These are phyloP conservation scores for Trogon surrucura DNA, from an alignment of 2,113 vertebrate species.

Conservation along the genomic window DNA sequence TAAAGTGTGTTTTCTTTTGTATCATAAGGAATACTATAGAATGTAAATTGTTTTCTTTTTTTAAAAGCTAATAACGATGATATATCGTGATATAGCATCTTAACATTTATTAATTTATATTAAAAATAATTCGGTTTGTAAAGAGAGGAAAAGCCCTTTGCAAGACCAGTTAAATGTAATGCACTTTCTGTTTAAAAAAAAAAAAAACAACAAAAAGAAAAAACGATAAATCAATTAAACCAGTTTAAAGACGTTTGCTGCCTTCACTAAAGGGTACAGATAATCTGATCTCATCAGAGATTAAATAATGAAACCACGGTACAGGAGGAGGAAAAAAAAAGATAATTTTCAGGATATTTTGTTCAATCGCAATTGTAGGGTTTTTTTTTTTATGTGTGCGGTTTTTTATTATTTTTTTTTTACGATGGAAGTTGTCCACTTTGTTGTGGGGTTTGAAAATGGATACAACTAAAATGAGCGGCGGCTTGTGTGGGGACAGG, in stretches of 20 bases:
- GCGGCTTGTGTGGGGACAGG: background rate
- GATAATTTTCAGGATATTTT: background rate
- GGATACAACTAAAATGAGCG: background rate
- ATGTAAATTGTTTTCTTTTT: constrained; percentile 79
- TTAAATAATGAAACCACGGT: constrained; percentile 64
- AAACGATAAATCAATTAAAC: constrained; percentile 79
- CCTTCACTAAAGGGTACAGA: constrained; percentile 70
- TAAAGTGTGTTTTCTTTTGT: constrained; percentile 81
- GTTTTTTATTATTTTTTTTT: background rate
- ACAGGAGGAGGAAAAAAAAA: background rate
- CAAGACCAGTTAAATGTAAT: constrained; percentile 87
- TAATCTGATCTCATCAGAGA: constrained; percentile 59
- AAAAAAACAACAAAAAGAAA: background rate
- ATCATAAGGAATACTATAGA: constrained; percentile 81
- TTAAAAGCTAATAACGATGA: constrained; percentile 76
- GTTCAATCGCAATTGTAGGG: background rate
- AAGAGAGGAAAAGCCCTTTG: constrained; percentile 83
- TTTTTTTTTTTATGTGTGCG: too few relatives aligned
- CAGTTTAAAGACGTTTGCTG: constrained; percentile 72
- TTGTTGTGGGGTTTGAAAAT: background rate
- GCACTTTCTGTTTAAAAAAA: constrained; percentile 90
- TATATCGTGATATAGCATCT: constrained; percentile 76
- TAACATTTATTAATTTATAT: constrained; percentile 91
- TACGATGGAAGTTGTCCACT: background rate
- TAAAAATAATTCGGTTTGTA: constrained; percentile 83